Evolutionary conservation across 2,113 vertebrate genomes (phyloP).

Genomic region (Tautogolabrus adspersus): DNA sequence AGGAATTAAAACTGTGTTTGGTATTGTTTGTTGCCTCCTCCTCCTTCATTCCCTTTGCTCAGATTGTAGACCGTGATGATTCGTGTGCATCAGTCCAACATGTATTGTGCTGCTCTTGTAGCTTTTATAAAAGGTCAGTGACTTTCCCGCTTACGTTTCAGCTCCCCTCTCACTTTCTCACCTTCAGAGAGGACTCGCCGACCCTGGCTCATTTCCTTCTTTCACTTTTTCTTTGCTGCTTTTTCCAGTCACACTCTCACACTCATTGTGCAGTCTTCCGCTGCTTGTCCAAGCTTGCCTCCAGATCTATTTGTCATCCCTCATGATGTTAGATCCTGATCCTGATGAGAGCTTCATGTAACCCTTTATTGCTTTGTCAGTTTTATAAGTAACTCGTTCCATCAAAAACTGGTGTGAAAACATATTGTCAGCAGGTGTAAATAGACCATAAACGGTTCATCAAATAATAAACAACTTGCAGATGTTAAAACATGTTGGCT

Average conservation of each 20-base stretch:
- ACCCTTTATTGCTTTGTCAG: neutral
- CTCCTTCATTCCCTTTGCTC: neutral
- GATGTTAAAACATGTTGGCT: too few species aligned
- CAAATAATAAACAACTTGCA: too few species aligned
- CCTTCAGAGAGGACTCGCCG: slow-evolving; percentile 2
- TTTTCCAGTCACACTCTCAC: slow-evolving; percentile 24
- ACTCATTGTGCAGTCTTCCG: neutral
- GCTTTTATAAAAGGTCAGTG: slow-evolving; percentile 69
- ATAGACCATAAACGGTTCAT: too few species aligned
- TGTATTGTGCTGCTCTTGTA: slow-evolving; percentile 8
- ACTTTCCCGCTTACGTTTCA: slow-evolving; percentile 34
- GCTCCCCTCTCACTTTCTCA: slow-evolving; percentile 41
- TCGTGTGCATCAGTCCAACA: neutral
- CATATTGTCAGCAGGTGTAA: too few species aligned
- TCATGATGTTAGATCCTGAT: too few species aligned
- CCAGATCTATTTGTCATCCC: neutral
- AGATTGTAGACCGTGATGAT: too few species aligned
- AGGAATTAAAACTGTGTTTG: neutral
- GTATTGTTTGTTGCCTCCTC: neutral
- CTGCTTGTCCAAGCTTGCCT: slow-evolving; percentile 9
- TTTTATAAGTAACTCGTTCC: neutral
- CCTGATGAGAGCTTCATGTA: neutral
- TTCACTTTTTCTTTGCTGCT: slow-evolving; percentile 35
- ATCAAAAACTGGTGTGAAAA: neutral
- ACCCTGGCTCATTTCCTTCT: slow-evolving; percentile 44